Evolutionary conservation across 2,113 vertebrate genomes (phyloP).

Genomic region (Bubo scandiacus): DNA sequence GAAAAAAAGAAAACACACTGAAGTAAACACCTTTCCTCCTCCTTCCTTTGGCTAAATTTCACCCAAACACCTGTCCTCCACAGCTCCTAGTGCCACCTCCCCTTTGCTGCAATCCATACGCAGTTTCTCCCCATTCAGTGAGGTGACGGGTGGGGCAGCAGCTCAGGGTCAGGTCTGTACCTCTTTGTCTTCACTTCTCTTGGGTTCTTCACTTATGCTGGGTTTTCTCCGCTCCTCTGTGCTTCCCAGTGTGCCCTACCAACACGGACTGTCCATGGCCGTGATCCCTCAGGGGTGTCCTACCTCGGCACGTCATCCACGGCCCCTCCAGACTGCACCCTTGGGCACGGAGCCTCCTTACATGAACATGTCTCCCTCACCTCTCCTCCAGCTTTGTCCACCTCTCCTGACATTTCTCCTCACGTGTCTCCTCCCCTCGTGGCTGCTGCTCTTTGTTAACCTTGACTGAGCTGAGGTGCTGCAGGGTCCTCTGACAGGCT

Average conservation of each 20-base stretch:
- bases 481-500: background rate
- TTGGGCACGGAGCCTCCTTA: background rate
- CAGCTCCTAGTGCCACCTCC: background rate
- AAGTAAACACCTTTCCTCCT: background rate
- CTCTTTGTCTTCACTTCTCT: background rate
- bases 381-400: background rate
- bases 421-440: fast-evolving
- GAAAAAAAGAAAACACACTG: background rate
- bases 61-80: background rate
- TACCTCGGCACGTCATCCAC: background rate
- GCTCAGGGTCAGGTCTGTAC: background rate
- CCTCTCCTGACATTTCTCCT: background rate
- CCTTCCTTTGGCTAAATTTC: background rate
- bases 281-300: background rate
- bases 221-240: background rate
- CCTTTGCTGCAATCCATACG: background rate
- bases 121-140: background rate
- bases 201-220: background rate
- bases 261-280: background rate
- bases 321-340: background rate
- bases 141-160: background rate
- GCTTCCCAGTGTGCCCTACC: background rate
- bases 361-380: fast-evolving
- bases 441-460: background rate
- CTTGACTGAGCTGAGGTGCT: background rate